phyloP scores from a whole-genome alignment of 1,140 invertebrate species.

The Orius insidiosus region DNA sequence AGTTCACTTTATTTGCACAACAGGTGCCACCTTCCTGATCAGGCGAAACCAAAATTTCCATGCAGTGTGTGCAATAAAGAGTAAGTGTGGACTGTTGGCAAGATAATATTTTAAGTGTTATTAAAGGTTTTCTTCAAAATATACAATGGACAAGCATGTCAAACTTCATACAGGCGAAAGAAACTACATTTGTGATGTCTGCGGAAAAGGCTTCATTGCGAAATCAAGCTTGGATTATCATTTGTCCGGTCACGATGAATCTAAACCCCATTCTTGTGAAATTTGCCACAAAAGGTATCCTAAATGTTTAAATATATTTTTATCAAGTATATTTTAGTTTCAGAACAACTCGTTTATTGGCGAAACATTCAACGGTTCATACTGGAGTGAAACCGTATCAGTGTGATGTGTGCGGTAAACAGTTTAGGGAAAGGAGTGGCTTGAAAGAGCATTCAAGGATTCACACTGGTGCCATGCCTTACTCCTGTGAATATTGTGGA shows the following conservation, averaged over 20 bases:
- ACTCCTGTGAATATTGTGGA: slow-evolving; percentile 49
- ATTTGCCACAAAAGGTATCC: slow-evolving; percentile 18
- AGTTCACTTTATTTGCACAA: slow-evolving; percentile 22
- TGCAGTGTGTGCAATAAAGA: slow-evolving; percentile 29
- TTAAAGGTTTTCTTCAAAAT: slow-evolving; percentile 18
- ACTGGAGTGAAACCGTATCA: slow-evolving; percentile 54
- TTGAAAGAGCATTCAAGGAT: slow-evolving; percentile 42
- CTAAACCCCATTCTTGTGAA: slow-evolving; percentile 28
- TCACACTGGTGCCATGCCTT: slow-evolving; percentile 75
- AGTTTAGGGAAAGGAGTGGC: slow-evolving; percentile 45
- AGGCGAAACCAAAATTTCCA: slow-evolving; percentile 23
- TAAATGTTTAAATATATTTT: not conserved
- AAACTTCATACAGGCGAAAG: slow-evolving; percentile 23
- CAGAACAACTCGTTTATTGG: slow-evolving; percentile 33
- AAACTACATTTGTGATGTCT: slow-evolving; percentile 25
- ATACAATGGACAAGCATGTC: slow-evolving; percentile 19
- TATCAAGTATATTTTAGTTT: slow-evolving; percentile 23
- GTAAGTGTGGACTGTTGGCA: slow-evolving; percentile 14
- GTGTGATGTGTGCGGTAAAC: slow-evolving; percentile 52
- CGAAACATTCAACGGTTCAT: slow-evolving; percentile 42
- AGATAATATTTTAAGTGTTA: not conserved
- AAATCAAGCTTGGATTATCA: slow-evolving; percentile 28
- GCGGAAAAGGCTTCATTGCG: slow-evolving; percentile 23
- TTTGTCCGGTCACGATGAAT: slow-evolving; percentile 34
- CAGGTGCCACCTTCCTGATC: slow-evolving; percentile 21